phyloP scores from a whole-genome alignment of 2,888 invertebrate genomes.

The Rotaria socialis region DNA sequence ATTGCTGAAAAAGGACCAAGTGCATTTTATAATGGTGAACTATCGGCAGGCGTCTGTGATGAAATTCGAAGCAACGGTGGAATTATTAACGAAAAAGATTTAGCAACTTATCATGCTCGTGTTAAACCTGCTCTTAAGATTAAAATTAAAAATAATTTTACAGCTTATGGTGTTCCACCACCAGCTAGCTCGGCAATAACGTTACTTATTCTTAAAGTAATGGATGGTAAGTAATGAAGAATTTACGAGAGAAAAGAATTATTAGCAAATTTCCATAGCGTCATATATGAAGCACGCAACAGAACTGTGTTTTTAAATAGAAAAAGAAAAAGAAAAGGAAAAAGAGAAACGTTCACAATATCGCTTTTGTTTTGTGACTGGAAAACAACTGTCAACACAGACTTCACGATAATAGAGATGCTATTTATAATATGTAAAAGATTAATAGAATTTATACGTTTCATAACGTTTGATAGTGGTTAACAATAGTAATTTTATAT shows the following conservation, averaged over 20 bases:
- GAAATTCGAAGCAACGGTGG: conserved; percentile 46
- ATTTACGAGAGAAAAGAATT: not conserved
- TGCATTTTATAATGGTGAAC: conserved; percentile 38
- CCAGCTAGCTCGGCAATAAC: conserved; percentile 41
- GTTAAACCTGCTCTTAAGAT: conserved; percentile 37
- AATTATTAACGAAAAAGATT: conserved; percentile 36
- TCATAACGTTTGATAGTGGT: too few species aligned
- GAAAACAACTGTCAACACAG: too few species aligned
- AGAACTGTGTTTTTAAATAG: too few species aligned
- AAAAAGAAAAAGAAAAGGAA: too few species aligned
- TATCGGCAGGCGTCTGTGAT: conserved; percentile 38
- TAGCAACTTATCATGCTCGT: conserved; percentile 37
- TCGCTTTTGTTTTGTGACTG: too few species aligned
- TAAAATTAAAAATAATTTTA: conserved; percentile 33
- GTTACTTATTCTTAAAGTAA: conserved; percentile 39
- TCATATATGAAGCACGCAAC: too few species aligned
- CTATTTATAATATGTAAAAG: too few species aligned
- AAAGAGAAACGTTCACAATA: not conserved
- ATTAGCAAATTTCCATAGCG: too few species aligned
- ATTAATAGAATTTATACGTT: too few species aligned
- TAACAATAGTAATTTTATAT: too few species aligned
- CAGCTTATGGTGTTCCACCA: conserved; percentile 26
- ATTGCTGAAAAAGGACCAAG: conserved; percentile 28
- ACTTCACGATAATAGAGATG: too few species aligned
- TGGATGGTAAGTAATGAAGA: conserved; percentile 31